Conservation (phyloP, 2,113 vertebrate species). For the Nerophis ophidion region DNA sequence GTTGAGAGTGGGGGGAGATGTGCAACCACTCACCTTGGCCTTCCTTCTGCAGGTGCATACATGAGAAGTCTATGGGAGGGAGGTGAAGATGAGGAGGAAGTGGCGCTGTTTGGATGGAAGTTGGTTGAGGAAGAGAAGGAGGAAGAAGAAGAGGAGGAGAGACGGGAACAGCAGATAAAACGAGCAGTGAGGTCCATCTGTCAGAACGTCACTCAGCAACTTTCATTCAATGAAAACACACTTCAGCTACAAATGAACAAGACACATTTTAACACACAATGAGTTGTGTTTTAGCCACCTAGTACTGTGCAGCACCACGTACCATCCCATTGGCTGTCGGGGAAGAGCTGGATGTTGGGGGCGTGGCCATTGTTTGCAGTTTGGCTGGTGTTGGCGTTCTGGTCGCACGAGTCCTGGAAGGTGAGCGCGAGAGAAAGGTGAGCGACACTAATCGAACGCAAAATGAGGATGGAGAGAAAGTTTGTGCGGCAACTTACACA, state of each 20-base stretch:
- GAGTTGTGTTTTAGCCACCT: background rate
- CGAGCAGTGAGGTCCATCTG: conserved; percentile 43
- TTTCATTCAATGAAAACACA: conserved; percentile 7
- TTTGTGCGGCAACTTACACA: conserved; percentile 55
- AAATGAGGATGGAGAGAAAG: no score
- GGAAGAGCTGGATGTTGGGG: conserved; percentile 59
- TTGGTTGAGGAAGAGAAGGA: conserved; percentile 2
- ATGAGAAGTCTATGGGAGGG: conserved; percentile 93
- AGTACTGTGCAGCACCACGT: background rate
- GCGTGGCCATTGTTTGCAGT: conserved; percentile 34
- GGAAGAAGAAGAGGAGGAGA: conserved; percentile 15
- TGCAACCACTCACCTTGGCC: conserved; percentile 86
- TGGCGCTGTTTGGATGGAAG: conserved; percentile 77
- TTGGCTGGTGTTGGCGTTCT: conserved; percentile 71
- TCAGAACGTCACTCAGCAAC: conserved; percentile 16
- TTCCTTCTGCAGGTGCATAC: conserved; percentile 97
- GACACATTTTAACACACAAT: no score
- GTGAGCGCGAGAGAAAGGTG: background rate
- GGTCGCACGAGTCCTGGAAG: conserved; percentile 59
- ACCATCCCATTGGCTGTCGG: conserved; percentile 71
- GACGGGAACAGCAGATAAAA: conserved; percentile 46
- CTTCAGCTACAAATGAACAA: background rate
- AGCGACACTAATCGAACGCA: background rate
- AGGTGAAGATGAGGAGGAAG: conserved; percentile 89
- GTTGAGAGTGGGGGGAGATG: conserved; percentile 28